These are phyloP conservation scores for Myripristis jacobus DNA, from an alignment of 2,797 vertebrate species.

Conservation along the genomic window DNA sequence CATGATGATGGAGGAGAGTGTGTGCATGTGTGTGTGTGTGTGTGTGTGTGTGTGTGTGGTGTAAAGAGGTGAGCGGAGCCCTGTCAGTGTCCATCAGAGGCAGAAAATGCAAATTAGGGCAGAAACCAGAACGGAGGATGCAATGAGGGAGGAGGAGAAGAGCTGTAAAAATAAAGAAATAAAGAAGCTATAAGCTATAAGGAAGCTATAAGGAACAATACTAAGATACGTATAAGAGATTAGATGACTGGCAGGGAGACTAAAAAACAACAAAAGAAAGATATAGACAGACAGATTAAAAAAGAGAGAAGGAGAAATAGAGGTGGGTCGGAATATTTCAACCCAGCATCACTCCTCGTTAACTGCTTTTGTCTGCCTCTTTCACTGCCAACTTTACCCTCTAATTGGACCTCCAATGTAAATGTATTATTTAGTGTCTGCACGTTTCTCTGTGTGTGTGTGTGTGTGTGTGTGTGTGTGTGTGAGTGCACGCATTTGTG, in stretches of 20 bases:
- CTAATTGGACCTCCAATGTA: slow-evolving; percentile 1
- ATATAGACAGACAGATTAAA: not conserved
- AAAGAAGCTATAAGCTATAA: no score
- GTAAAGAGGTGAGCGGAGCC: slow-evolving; percentile 18
- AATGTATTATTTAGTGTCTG: not conserved
- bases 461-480: not conserved
- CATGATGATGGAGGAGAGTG: not conserved
- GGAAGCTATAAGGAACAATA: slow-evolving; percentile 9
- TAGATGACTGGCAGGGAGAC: not conserved
- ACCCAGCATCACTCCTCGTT: slow-evolving; percentile 23
- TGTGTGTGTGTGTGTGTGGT: not conserved
- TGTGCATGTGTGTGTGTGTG: no score
- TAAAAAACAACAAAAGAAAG: not conserved
- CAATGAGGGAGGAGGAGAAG: not conserved
- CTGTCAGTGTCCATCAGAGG: slow-evolving; percentile 36
- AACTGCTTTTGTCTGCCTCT: slow-evolving; percentile 2
- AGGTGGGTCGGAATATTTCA: slow-evolving; percentile 30
- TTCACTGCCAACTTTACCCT: slow-evolving; percentile 18
- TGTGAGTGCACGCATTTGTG: not conserved
- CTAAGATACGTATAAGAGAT: not conserved
- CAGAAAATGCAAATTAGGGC: slow-evolving; percentile 44
- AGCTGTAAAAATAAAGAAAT: slow-evolving; percentile 12
- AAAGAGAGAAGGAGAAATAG: not conserved
- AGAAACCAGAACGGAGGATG: slow-evolving; percentile 14
- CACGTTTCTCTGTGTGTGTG: not conserved